Evolutionary conservation across 2,797 vertebrate genomes (phyloP).

Genomic region (Epinephelus coioides): DNA sequence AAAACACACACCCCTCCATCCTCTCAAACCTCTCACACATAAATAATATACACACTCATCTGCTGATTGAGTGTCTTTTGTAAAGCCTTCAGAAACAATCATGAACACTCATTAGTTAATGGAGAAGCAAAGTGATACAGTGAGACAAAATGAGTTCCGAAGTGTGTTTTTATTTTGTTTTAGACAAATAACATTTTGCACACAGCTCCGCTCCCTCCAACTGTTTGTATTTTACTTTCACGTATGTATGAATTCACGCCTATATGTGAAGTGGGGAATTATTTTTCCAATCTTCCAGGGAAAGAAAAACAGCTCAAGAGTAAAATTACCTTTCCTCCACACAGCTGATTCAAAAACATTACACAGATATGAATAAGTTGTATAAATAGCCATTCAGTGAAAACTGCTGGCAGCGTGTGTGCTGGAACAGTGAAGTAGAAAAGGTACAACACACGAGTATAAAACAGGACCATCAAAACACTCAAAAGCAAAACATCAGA

Average conservation of each 20-base stretch:
- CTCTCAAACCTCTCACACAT: constrained; percentile 2
- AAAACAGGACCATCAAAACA: constrained; percentile 11
- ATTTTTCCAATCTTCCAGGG: constrained; percentile 40
- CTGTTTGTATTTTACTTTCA: constrained; percentile 12
- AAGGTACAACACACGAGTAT: constrained; percentile 14
- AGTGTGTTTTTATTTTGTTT: constrained; percentile 3
- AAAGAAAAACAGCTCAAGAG: constrained; percentile 48
- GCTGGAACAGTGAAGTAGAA: not conserved
- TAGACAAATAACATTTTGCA: not conserved
- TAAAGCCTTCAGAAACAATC: constrained; percentile 21
- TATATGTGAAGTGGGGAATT: constrained; percentile 27
- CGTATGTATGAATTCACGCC: constrained; percentile 24
- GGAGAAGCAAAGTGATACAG: not conserved
- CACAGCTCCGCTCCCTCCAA: not conserved
- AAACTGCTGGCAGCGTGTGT: constrained; percentile 13
- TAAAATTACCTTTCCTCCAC: constrained; percentile 49
- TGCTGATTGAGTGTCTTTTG: constrained; percentile 23
- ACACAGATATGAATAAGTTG: constrained; percentile 31
- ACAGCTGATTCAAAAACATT: constrained; percentile 50
- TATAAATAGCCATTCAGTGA: constrained; percentile 25
- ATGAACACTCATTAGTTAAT: constrained; percentile 19
- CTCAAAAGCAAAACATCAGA: not conserved
- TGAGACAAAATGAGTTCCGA: not conserved
- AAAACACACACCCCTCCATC: not conserved
- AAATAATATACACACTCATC: constrained; percentile 23